Conservation (phyloP, 2,113 vertebrate species). For the Podiceps cristatus region DNA sequence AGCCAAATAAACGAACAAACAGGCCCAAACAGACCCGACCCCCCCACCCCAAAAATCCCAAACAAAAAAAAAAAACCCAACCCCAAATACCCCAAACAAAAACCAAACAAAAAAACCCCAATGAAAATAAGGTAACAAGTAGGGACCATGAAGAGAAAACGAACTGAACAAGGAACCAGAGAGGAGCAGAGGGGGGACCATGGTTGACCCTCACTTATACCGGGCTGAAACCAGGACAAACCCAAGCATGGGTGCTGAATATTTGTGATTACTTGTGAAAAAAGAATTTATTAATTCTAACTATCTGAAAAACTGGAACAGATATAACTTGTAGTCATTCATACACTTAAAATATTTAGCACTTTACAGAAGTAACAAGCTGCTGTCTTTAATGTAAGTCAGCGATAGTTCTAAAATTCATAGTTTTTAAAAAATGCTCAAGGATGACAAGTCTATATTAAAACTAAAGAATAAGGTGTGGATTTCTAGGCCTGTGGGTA, state of each 20-base stretch:
- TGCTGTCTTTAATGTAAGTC: background rate
- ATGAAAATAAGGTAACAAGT: no score
- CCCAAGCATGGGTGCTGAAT: background rate
- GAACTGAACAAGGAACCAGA: no score
- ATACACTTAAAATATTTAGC: background rate
- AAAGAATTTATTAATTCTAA: conserved; percentile 4
- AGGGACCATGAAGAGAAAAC: no score
- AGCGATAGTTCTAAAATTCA: background rate
- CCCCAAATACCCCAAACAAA: no score
- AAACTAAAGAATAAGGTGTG: background rate
- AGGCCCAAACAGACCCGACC: no score
- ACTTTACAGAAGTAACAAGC: background rate
- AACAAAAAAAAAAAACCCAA: no score
- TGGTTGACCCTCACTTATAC: no score
- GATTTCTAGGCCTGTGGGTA: background rate
- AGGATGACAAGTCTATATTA: background rate
- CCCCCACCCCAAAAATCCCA: no score
- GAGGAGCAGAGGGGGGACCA: no score
- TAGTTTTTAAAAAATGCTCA: background rate
- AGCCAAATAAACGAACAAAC: no score
- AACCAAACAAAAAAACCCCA: no score
- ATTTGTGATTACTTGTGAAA: conserved; percentile 25
- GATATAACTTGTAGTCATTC: background rate
- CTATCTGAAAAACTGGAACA: background rate
- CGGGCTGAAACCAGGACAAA: background rate